A percentile compares a stretch with the other conserved stretches of the same genome.
phyloP scores from a whole-genome alignment of 2,113 vertebrate species.

The Indri indri region DNA sequence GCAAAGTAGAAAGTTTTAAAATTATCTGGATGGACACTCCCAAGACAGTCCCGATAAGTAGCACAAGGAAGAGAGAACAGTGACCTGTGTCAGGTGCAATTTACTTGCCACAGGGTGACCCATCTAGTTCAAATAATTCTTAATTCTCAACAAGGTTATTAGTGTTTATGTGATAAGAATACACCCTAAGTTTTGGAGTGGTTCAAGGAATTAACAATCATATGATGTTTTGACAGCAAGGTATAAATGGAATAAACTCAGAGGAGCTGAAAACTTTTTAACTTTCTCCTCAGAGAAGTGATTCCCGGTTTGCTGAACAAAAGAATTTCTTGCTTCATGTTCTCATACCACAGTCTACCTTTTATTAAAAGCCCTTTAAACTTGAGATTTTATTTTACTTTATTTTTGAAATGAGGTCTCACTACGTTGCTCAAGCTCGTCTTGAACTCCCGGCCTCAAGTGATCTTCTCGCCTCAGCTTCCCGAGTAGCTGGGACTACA shows the following conservation, averaged over 20 bases:
- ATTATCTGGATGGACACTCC: not conserved
- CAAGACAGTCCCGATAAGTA: not conserved
- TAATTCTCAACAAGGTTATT: not conserved
- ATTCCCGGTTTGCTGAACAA: not conserved
- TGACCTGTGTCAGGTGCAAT: fast-evolving
- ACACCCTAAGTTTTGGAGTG: not conserved
- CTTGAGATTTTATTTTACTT: not conserved
- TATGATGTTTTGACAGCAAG: not conserved
- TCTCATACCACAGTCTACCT: not conserved
- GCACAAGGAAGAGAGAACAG: no score
- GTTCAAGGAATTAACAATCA: not conserved
- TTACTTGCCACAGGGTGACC: not conserved
- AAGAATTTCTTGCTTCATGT: not conserved
- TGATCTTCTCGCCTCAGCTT: no score
- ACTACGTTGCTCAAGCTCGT: no score
- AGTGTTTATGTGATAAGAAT: not conserved
- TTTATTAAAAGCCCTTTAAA: not conserved
- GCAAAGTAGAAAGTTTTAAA: not conserved
- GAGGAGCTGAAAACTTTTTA: not conserved
- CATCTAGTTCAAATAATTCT: not conserved
- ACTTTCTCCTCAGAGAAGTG: not conserved
- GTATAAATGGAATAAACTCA: not conserved
- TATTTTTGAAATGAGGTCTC: no score
- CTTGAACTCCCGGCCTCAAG: no score
- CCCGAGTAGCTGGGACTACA: no score